These are phyloP conservation scores for Poicephalus meyeri DNA, from an alignment of 2,113 vertebrate genomes.

Conservation along the genomic window DNA sequence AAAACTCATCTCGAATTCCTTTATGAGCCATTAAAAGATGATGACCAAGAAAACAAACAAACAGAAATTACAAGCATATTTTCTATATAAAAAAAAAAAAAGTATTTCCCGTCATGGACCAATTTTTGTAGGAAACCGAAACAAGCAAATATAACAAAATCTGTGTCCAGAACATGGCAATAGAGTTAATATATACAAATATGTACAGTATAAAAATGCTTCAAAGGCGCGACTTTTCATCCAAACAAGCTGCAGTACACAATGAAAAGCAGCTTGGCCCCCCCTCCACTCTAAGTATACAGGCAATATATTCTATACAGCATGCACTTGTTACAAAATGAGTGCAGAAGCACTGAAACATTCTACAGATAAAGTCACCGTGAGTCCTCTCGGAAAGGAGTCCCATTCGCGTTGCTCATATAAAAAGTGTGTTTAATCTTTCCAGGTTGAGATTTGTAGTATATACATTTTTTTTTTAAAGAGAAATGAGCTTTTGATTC, in stretches of 20 bases:
- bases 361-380: constrained; percentile 37
- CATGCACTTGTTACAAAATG: constrained; percentile 71
- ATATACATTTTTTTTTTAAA: constrained; percentile 16
- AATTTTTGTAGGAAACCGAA: constrained; percentile 71
- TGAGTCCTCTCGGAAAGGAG: constrained; percentile 37
- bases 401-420: neutral
- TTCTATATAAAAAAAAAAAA: constrained; percentile 29
- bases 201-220: constrained; percentile 81
- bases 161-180: constrained; percentile 75
- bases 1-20: constrained; percentile 60
- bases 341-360: constrained; percentile 33
- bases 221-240: constrained; percentile 61
- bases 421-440: constrained; percentile 59
- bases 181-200: constrained; percentile 79
- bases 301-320: constrained; percentile 68
- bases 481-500: neutral
- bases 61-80: constrained; percentile 23
- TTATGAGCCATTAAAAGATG: constrained; percentile 58
- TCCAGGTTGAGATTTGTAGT: neutral
- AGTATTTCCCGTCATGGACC: constrained; percentile 45
- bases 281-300: neutral
- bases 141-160: constrained; percentile 77
- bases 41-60: constrained; percentile 58
- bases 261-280: constrained; percentile 42
- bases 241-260: constrained; percentile 57